Evolutionary conservation across 2,797 vertebrate genomes (phyloP).

Genomic region (Tragopan temminckii): DNA sequence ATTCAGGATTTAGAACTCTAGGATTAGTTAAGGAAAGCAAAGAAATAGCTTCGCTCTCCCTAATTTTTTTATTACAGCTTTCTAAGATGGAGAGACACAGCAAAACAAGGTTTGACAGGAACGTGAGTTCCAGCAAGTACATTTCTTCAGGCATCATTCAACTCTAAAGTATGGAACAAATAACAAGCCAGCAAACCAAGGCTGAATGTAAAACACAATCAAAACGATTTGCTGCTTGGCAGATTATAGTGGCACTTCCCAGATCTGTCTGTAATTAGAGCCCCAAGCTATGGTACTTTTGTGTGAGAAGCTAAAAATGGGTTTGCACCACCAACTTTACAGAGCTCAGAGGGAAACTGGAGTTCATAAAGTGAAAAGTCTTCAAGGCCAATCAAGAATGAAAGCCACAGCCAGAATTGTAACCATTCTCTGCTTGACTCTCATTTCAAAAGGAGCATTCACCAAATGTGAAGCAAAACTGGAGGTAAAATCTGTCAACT

Average conservation of each 20-base stretch:
- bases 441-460: not conserved
- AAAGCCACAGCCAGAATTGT: not conserved
- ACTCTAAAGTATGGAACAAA: not conserved
- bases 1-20: not conserved
- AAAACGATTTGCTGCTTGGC: not conserved
- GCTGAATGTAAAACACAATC: not conserved
- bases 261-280: not conserved
- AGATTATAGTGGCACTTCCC: not conserved
- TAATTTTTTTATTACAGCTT: not conserved
- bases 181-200: not conserved
- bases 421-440: not conserved
- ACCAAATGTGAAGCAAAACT: not conserved
- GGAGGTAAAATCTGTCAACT: not conserved
- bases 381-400: not conserved
- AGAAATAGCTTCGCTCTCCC: not conserved
- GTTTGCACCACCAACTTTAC: not conserved
- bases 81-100: not conserved
- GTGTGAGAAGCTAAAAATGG: not conserved
- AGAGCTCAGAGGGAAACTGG: not conserved
- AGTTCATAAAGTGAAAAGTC: not conserved
- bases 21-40: not conserved
- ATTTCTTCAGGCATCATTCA: conserved; percentile 27
- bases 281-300: not conserved
- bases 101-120: not conserved
- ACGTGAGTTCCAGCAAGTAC: not conserved